These are phyloP conservation scores for Leptinotarsa rubiginosa DNA, from an alignment of 2,888 invertebrate genomes.

Conservation along the genomic window DNA sequence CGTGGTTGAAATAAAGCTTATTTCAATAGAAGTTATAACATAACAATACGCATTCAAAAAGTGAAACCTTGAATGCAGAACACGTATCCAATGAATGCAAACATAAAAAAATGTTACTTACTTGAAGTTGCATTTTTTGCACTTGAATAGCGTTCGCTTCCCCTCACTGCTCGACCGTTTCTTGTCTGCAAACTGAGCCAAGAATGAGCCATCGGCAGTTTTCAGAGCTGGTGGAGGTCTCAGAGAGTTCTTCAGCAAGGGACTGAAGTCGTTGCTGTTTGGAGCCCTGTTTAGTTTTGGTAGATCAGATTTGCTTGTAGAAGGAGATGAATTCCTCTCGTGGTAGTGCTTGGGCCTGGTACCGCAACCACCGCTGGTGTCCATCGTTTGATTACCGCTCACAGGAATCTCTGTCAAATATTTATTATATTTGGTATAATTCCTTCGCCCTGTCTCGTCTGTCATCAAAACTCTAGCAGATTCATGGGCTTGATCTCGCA, in stretches of 20 bases:
- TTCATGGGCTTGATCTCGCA: slow-evolving; percentile 84
- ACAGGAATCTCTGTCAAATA: slow-evolving; percentile 76
- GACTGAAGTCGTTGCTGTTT: slow-evolving; percentile 56
- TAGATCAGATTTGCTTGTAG: slow-evolving; percentile 52
- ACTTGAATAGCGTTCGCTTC: slow-evolving; percentile 87
- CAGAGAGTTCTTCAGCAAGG: slow-evolving; percentile 54
- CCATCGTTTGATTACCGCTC: slow-evolving; percentile 60
- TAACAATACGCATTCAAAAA: slow-evolving; percentile 36
- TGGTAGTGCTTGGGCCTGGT: slow-evolving; percentile 61
- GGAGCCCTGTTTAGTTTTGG: slow-evolving; percentile 55
- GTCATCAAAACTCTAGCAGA: slow-evolving; percentile 88
- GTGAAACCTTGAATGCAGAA: slow-evolving; percentile 29
- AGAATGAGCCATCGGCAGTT: slow-evolving; percentile 70
- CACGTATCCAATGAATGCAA: slow-evolving; percentile 17
- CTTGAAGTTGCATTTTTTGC: slow-evolving; percentile 91
- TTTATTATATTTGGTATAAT: slow-evolving; percentile 93
- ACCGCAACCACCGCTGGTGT: slow-evolving; percentile 64
- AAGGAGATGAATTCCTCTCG: slow-evolving; percentile 55
- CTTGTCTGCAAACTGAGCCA: slow-evolving; percentile 62
- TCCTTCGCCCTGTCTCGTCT: slow-evolving; percentile 89
- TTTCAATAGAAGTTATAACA: slow-evolving; percentile 30
- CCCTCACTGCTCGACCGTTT: slow-evolving; percentile 69
- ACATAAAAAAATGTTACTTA: slow-evolving; percentile 64
- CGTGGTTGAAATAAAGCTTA: slow-evolving; percentile 36
- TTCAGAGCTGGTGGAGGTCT: slow-evolving; percentile 71